These are phyloP conservation scores for Myocastor coypus DNA, from an alignment of 2,113 vertebrate species.

Conservation along the genomic window DNA sequence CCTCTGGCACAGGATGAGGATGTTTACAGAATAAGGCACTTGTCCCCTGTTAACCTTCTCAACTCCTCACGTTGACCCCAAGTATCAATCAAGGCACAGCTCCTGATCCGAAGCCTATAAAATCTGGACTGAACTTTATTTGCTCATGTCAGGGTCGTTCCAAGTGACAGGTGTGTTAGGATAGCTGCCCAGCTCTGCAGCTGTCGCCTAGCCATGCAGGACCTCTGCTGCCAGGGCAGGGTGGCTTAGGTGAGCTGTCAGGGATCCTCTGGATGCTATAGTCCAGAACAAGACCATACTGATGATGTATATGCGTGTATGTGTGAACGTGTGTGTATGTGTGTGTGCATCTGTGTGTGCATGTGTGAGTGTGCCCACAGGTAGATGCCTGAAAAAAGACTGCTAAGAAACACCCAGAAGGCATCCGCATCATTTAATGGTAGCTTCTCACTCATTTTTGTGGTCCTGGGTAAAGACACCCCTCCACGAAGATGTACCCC, in stretches of 20 bases:
- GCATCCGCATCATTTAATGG: background rate
- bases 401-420: background rate
- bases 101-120: slow-evolving; percentile 14
- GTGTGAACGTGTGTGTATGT: background rate
- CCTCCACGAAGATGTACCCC: background rate
- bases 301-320: background rate
- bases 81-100: background rate
- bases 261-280: background rate
- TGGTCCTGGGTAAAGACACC: background rate
- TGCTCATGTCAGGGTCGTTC: slow-evolving; percentile 50
- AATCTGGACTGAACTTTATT: slow-evolving; percentile 65
- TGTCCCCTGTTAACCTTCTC: too few species aligned
- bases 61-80: too few species aligned
- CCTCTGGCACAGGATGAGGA: too few species aligned
- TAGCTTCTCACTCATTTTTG: background rate
- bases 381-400: background rate
- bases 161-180: slow-evolving; percentile 11
- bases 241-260: background rate
- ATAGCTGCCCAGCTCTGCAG: background rate
- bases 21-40: too few species aligned
- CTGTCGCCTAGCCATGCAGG: background rate
- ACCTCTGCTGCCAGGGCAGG: background rate
- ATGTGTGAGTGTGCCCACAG: too few species aligned
- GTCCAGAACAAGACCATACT: background rate
- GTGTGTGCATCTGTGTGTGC: too few species aligned